phyloP scores from a whole-genome alignment of 2,888 invertebrate species.

The Lomographa bimaculata region DNA sequence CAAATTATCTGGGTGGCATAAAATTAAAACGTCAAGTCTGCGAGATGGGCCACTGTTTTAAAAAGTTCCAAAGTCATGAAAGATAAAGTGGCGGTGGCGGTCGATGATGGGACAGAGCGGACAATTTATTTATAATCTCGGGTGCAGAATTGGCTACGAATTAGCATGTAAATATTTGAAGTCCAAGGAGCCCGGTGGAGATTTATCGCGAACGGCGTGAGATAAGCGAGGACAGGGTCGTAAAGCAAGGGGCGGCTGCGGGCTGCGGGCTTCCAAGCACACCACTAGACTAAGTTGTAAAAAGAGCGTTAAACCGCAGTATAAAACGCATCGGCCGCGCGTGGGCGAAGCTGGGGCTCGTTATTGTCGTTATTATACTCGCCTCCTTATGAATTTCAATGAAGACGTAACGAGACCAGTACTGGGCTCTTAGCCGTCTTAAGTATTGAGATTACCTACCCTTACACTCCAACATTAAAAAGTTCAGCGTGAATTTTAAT shows the following conservation, averaged over 20 bases:
- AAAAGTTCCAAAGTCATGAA: conserved; percentile 74
- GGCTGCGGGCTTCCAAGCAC: conserved; percentile 49
- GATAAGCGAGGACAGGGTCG: conserved; percentile 78
- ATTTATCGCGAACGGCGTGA: conserved; percentile 75
- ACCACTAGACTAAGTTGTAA: conserved; percentile 82
- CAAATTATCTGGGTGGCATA: conserved; percentile 67
- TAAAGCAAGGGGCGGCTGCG: conserved; percentile 67
- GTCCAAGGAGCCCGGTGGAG: conserved; percentile 76
- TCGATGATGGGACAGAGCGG: conserved; percentile 66
- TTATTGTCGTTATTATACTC: conserved; percentile 76
- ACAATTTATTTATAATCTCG: conserved; percentile 82
- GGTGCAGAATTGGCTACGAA: conserved; percentile 79
- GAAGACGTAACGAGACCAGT: conserved; percentile 65
- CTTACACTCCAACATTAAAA: conserved; percentile 32
- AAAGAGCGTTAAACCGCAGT: conserved; percentile 82
- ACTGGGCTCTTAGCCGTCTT: conserved; percentile 46
- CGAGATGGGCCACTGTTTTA: conserved; percentile 58
- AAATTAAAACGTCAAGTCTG: conserved; percentile 68
- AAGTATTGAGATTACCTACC: conserved; percentile 40
- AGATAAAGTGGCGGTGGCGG: conserved; percentile 69
- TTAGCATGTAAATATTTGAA: conserved; percentile 83
- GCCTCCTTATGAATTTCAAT: conserved; percentile 81
- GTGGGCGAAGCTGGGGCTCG: conserved; percentile 47
- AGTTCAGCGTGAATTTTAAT: conserved; percentile 23
- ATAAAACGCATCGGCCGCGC: conserved; percentile 75